phyloP scores from a whole-genome alignment of 2,888 invertebrate species.

The Amphipyra tragopoginis region DNA sequence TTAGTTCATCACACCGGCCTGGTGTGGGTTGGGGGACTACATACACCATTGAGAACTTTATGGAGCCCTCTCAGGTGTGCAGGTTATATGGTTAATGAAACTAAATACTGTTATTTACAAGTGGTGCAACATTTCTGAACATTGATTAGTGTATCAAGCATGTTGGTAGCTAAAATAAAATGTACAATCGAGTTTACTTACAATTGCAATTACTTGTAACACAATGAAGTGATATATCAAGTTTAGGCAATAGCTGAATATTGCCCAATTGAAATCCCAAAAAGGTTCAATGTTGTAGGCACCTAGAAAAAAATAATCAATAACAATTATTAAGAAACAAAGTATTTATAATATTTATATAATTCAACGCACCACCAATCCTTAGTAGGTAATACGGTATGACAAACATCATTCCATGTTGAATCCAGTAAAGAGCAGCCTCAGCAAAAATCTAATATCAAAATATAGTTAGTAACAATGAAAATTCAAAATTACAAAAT shows the following conservation, averaged over 20 bases:
- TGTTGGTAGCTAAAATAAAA: constrained; percentile 2
- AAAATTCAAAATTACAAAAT: background rate
- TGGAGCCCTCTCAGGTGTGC: too few relatives aligned
- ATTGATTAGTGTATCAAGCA: too few relatives aligned
- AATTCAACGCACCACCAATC: constrained; percentile 93
- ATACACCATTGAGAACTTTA: too few relatives aligned
- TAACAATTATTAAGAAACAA: constrained; percentile 22
- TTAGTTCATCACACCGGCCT: too few relatives aligned
- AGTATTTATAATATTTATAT: constrained; percentile 3
- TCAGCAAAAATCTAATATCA: constrained; percentile 95
- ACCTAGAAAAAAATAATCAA: constrained; percentile 88
- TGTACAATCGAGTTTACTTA: constrained; percentile 78
- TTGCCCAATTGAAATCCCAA: constrained; percentile 94
- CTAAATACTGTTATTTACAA: too few relatives aligned
- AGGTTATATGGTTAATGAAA: too few relatives aligned
- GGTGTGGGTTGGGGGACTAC: too few relatives aligned
- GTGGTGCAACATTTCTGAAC: too few relatives aligned
- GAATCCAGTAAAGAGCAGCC: constrained; percentile 97
- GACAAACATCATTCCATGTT: constrained; percentile 98
- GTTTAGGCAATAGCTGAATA: constrained; percentile 94
- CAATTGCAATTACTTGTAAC: constrained; percentile 92
- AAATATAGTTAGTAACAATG: constrained; percentile 11
- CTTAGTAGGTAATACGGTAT: constrained; percentile 97
- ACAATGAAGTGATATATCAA: constrained; percentile 95
- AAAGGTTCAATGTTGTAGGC: constrained; percentile 95